phyloP scores from a whole-genome alignment of 1,140 invertebrate species.

The Euschistus heros region DNA sequence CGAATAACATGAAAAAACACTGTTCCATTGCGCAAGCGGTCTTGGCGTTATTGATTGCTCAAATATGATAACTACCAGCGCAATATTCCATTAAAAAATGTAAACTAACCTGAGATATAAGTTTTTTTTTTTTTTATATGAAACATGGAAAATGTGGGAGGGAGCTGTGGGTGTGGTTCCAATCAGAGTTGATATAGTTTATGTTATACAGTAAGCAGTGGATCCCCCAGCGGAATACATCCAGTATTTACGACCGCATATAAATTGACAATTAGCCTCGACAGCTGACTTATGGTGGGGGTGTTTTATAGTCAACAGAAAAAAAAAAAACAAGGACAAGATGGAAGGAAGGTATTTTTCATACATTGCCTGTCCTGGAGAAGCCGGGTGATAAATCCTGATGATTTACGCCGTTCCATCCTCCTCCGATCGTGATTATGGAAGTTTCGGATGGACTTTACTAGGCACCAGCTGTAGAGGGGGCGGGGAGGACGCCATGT shows the following conservation, averaged over 20 bases:
- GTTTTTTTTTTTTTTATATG: neutral
- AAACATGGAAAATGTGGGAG: neutral
- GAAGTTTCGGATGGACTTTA: neutral
- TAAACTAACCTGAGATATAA: no score
- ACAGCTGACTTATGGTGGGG: constrained; percentile 9
- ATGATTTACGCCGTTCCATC: neutral
- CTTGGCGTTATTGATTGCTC: no score
- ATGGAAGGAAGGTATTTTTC: constrained; percentile 3
- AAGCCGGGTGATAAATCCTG: neutral
- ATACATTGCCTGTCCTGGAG: neutral
- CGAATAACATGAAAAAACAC: no score
- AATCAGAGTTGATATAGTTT: neutral
- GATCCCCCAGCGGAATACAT: neutral
- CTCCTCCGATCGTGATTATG: neutral
- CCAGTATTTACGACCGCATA: neutral
- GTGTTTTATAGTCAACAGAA: neutral
- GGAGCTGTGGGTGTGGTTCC: neutral
- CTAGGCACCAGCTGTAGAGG: neutral
- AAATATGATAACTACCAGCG: no score
- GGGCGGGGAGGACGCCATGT: neutral
- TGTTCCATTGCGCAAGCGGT: no score
- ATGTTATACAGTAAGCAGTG: constrained; percentile 1
- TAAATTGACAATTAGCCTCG: constrained; percentile 6
- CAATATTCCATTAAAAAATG: no score
- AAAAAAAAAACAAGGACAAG: neutral